These are phyloP conservation scores for Steatornis caripensis DNA, from an alignment of 2,113 vertebrate genomes.

Conservation along the genomic window DNA sequence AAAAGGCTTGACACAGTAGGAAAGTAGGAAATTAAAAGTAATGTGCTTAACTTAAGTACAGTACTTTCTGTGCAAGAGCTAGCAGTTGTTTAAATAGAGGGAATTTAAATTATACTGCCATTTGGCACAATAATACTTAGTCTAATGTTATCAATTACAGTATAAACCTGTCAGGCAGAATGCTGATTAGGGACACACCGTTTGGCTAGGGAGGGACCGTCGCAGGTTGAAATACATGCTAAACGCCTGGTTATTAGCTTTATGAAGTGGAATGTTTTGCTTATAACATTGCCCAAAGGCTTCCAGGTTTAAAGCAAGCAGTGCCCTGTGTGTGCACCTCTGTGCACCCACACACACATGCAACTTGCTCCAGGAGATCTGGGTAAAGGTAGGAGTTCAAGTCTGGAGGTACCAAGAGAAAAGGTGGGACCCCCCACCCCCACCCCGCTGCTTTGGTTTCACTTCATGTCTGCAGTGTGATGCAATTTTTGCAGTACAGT, in stretches of 20 bases:
- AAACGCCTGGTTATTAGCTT: not conserved
- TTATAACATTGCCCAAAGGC: not conserved
- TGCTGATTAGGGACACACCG: constrained; percentile 70
- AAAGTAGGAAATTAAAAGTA: constrained; percentile 10
- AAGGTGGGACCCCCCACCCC: too few relatives aligned
- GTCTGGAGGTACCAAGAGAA: not conserved
- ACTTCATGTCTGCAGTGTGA: rapidly evolving
- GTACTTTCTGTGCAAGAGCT: not conserved
- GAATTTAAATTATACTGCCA: constrained; percentile 79
- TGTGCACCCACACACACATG: rapidly evolving
- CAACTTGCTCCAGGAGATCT: not conserved
- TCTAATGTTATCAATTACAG: constrained; percentile 80
- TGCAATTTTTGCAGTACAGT: not conserved
- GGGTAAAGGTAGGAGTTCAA: not conserved
- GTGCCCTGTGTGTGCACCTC: too few relatives aligned
- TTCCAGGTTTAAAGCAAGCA: not conserved
- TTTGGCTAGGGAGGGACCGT: rapidly evolving
- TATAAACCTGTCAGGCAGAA: constrained; percentile 76
- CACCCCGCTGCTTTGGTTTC: rapidly evolving
- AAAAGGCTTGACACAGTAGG: constrained; percentile 1
- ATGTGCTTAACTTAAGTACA: not conserved
- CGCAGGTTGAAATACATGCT: not conserved
- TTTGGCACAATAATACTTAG: constrained; percentile 80
- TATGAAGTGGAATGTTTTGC: not conserved
- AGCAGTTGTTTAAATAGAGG: constrained; percentile 77